Conservation (phyloP, 2,888 invertebrate species). For the Cheiracanthium punctorium region DNA sequence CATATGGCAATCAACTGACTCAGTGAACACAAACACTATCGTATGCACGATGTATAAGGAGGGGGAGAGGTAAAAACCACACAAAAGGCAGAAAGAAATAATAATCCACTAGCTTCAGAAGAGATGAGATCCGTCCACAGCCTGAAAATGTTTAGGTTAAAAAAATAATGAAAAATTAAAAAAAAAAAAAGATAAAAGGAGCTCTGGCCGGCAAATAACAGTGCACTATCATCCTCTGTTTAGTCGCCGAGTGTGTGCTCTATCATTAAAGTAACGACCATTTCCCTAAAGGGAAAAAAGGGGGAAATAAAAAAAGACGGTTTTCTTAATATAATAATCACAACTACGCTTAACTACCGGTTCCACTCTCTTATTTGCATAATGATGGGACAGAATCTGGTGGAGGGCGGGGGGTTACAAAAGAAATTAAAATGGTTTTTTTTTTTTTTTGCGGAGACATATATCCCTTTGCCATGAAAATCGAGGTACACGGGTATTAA, state of each 20-base stretch:
- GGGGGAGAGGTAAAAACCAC: neutral
- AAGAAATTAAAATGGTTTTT: slow-evolving; percentile 3
- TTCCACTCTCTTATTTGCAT: slow-evolving; percentile 54
- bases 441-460: no score
- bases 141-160: neutral
- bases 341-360: slow-evolving; percentile 37
- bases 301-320: neutral
- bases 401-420: neutral
- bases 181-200: neutral
- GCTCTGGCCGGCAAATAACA: slow-evolving; percentile 11
- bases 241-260: slow-evolving; percentile 29
- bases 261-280: slow-evolving; percentile 23
- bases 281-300: neutral
- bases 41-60: no score
- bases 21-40: neutral
- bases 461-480: neutral
- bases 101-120: no score
- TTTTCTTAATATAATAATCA: slow-evolving; percentile 49
- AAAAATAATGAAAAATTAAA: neutral
- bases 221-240: slow-evolving; percentile 19
- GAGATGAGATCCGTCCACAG: no score
- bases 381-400: slow-evolving; percentile 35
- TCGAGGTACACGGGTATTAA: neutral
- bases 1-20: no score
- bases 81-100: neutral